Evolutionary conservation across 2,113 vertebrate species (phyloP), one percentile per base, ranked within the genome.

Genomic region (Cepphus grylle): DNA sequence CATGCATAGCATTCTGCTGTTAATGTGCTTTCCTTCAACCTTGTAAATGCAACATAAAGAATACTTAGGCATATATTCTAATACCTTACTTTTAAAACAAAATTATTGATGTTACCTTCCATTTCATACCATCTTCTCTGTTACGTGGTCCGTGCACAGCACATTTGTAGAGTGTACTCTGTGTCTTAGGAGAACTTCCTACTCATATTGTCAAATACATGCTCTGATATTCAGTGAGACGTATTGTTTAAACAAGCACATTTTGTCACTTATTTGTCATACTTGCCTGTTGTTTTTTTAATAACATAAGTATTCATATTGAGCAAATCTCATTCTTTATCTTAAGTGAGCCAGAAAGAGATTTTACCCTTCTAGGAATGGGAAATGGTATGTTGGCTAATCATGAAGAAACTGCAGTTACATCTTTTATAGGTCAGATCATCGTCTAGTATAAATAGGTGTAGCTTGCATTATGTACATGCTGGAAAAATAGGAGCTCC

Each of bases 231-330:
- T 92, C 76, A 58, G 3, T n/a, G 77, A 94, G 89, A 81, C 83
- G 84, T 81, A 74, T 17, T 97, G 65, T 94, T 93, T 84, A 79
- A 95, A 77, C 27, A 79, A 81, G 77, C 77, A 94, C 69, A 67
- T 79, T 95, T 94, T 96, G 52, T 79, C 91, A 86, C 52, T 81
- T 91, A 92, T 66, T 94, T 81, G n/a, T 96, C 84, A 94, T 93
- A 76, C 65, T 93, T 93, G 80, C 65, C n/a, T 89, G 53, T 59
- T 92, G 34, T 25, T 76, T 90, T 90, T 42, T 1, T 49, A 81
- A 67, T 83, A 76, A 71, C 59, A 89, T 81, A 84, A 92, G 94
- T 94, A 94, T 86, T 86, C 83, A 63, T 95, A 47, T 25, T 32
- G 84, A 89, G 23, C 32, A 94, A 86, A 87, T 94, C 55, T 94